Conservation (phyloP, 1,140 invertebrate species). For the Chlorops oryzae region DNA sequence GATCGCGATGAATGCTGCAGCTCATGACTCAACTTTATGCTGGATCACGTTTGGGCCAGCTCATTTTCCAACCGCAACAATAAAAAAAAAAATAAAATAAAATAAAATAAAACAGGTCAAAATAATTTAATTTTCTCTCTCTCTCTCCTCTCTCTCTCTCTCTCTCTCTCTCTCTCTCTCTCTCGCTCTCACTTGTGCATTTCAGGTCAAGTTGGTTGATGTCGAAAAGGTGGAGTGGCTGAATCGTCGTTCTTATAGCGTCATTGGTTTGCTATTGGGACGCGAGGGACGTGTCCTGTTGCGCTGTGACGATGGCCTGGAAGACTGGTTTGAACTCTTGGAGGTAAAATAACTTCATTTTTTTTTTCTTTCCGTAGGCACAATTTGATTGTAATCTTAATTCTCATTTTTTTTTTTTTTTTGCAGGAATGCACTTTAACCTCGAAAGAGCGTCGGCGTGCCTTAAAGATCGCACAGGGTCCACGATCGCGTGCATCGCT, state of each 20-base stretch:
- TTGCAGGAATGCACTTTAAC: conserved; percentile 54
- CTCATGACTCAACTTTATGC: no score
- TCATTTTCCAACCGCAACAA: no score
- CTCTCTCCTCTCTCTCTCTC: background rate
- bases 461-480: conserved; percentile 52
- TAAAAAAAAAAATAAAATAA: no score
- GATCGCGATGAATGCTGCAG: no score
- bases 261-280: conserved; percentile 51
- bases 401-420: background rate
- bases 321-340: conserved; percentile 58
- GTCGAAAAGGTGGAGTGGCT: conserved; percentile 62
- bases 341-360: conserved; percentile 32
- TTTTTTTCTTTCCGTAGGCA: background rate
- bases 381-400: background rate
- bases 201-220: conserved; percentile 58
- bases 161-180: background rate
- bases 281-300: conserved; percentile 56
- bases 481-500: conserved; percentile 44
- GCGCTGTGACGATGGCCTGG: conserved; percentile 52
- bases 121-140: background rate
- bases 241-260: conserved; percentile 56
- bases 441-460: conserved; percentile 55
- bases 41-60: no score
- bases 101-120: no score
- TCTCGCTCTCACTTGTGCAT: background rate